These are phyloP conservation scores for Lamprotornis superbus DNA, from an alignment of 2,113 vertebrate genomes.

Conservation along the genomic window DNA sequence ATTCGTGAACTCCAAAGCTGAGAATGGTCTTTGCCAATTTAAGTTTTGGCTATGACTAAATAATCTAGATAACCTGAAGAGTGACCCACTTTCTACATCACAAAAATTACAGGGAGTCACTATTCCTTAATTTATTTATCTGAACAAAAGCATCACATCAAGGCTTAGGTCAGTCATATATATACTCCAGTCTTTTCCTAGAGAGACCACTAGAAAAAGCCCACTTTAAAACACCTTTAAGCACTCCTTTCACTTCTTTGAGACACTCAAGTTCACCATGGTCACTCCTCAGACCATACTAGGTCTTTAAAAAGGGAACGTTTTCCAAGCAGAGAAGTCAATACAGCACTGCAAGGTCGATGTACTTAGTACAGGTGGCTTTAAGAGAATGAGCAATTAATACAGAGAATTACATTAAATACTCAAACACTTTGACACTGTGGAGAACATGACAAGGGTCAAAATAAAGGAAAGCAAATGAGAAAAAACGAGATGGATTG, in stretches of 20 bases:
- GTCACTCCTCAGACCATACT: background rate
- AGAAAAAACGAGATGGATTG: background rate
- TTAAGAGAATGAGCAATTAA: background rate
- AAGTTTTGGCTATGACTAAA: background rate
- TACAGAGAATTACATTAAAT: background rate
- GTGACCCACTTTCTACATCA: background rate
- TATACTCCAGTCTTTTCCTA: background rate
- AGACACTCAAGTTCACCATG: background rate
- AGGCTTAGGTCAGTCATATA: background rate
- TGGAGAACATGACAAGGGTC: background rate
- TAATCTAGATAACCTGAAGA: background rate
- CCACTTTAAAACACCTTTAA: conserved; percentile 2
- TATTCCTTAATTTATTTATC: background rate
- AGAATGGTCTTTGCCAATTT: background rate
- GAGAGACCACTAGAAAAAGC: background rate
- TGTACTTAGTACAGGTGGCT: background rate
- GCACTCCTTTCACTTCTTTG: background rate
- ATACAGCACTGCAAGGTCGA: background rate
- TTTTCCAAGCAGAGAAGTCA: conserved; percentile 28
- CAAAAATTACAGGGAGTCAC: background rate
- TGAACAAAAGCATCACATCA: background rate
- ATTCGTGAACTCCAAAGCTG: background rate
- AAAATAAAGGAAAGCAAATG: background rate
- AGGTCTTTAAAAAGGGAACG: conserved; percentile 16
- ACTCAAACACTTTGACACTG: background rate